Conservation (phyloP, 2,113 vertebrate species). For the Hoplias malabaricus region DNA sequence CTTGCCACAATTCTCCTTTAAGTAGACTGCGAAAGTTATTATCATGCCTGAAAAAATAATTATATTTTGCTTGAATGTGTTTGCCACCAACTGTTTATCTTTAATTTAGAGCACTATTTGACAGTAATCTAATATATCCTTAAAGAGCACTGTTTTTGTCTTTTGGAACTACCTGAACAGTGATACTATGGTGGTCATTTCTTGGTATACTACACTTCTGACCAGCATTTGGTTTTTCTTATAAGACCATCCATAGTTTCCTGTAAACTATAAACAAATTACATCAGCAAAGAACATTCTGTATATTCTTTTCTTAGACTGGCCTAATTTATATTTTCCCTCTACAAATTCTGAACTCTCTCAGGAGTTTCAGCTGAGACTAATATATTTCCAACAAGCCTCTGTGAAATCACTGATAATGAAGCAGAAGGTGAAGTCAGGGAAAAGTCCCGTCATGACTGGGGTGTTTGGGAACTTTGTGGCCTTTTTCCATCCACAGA, state of each 20-base stretch:
- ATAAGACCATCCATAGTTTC: too few species aligned
- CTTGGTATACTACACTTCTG: too few species aligned
- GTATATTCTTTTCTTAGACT: not conserved
- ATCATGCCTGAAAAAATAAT: too few species aligned
- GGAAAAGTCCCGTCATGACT: slow-evolving; percentile 48
- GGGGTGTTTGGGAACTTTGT: slow-evolving; percentile 61
- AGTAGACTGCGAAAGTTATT: too few species aligned
- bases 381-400: not conserved
- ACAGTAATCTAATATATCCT: not conserved
- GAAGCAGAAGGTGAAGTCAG: slow-evolving; percentile 50
- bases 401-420: slow-evolving; percentile 38
- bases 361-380: slow-evolving; percentile 13
- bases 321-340: slow-evolving; percentile 18
- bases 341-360: slow-evolving; percentile 27
- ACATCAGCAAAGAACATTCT: not conserved
- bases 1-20: too few species aligned
- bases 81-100: too few species aligned
- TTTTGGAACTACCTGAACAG: too few species aligned
- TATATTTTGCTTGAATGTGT: too few species aligned
- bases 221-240: too few species aligned
- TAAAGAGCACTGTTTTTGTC: too few species aligned
- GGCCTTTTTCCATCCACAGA: slow-evolving; percentile 60
- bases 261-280: not conserved
- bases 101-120: not conserved
- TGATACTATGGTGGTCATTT: too few species aligned